A percentile compares a stretch with the other conserved stretches of the same genome.
These are phyloP conservation scores for Drosophila sproati DNA, from an alignment of 1,140 invertebrate species.

Conservation along the genomic window DNA sequence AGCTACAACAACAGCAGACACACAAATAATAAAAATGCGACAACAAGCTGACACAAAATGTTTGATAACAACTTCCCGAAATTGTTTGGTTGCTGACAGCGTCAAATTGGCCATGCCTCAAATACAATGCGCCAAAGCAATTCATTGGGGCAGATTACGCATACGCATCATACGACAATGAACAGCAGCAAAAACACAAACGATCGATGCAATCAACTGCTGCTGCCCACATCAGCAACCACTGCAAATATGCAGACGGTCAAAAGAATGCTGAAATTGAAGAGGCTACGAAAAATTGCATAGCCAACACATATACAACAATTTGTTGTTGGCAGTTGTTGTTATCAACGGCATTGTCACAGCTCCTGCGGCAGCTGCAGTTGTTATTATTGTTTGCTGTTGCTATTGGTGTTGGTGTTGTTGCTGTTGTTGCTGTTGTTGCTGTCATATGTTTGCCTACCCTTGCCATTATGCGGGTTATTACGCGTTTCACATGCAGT, in stretches of 20 bases:
- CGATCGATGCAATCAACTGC: constrained; percentile 23
- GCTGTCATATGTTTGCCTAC: constrained; percentile 26
- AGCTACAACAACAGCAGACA: constrained; percentile 8
- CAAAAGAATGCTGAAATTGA: constrained; percentile 80
- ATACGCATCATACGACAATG: constrained; percentile 25
- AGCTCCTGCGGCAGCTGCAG: constrained; percentile 30
- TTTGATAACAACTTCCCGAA: constrained; percentile 74
- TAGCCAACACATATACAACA: constrained; percentile 18
- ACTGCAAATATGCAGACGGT: constrained; percentile 65
- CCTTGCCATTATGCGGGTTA: constrained; percentile 19
- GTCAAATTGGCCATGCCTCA: constrained; percentile 31
- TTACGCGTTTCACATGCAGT: constrained; percentile 5
- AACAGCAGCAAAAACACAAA: constrained; percentile 13
- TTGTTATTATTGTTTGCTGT: neutral
- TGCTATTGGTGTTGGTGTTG: constrained; percentile 20
- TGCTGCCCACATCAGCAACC: constrained; percentile 33
- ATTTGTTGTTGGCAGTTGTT: constrained; percentile 36
- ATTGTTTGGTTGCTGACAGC: constrained; percentile 34
- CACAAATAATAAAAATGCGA: constrained; percentile 6
- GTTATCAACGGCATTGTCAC: constrained; percentile 52
- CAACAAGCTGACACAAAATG: constrained; percentile 37
- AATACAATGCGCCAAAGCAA: constrained; percentile 37
- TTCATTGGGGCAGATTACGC: constrained; percentile 63
- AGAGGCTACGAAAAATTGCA: constrained; percentile 51
- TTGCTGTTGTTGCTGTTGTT: constrained; percentile 3